Percentiles rank a stretch among this genome's conserved stretches.
Conservation (phyloP, 2,888 invertebrate species). For the Sipunculus nudus region DNA sequence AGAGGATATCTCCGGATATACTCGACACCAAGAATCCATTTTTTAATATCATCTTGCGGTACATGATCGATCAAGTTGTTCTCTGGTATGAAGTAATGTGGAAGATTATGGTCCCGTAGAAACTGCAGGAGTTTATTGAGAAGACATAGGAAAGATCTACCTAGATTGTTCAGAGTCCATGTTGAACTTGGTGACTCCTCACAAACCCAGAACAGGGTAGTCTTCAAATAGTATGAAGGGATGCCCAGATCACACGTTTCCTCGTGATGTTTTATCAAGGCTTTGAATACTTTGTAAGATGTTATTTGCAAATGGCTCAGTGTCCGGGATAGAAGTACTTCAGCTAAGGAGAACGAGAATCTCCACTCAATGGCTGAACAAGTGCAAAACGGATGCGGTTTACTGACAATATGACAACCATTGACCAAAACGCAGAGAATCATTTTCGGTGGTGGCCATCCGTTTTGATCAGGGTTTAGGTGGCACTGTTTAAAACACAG, state of each 20-base stretch:
- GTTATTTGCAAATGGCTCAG: slow-evolving; percentile 44
- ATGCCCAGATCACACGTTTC: slow-evolving; percentile 29
- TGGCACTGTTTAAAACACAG: too few species aligned
- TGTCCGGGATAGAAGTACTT: slow-evolving; percentile 39
- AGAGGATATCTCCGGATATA: too few species aligned
- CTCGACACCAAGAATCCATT: too few species aligned
- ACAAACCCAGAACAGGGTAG: slow-evolving; percentile 44
- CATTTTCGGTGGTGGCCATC: too few species aligned
- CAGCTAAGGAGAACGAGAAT: slow-evolving; percentile 45
- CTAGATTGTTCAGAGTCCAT: slow-evolving; percentile 43
- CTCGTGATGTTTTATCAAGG: slow-evolving; percentile 36
- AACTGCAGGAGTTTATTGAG: slow-evolving; percentile 41
- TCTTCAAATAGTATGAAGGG: slow-evolving; percentile 39
- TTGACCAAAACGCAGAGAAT: too few species aligned
- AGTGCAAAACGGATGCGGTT: too few species aligned
- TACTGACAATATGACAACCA: too few species aligned
- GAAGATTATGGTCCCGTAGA: slow-evolving; percentile 38
- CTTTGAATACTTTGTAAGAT: slow-evolving; percentile 42
- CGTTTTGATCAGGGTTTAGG: too few species aligned
- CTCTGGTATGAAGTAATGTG: slow-evolving; percentile 45
- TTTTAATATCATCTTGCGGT: too few species aligned
- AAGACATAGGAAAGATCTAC: slow-evolving; percentile 37
- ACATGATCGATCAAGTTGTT: slow-evolving; percentile 45
- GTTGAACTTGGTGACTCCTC: slow-evolving; percentile 41
- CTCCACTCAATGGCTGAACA: slow-evolving; percentile 47